Evolutionary conservation across 2,113 vertebrate species (phyloP).

Genomic region (Chloroceryle aenea): DNA sequence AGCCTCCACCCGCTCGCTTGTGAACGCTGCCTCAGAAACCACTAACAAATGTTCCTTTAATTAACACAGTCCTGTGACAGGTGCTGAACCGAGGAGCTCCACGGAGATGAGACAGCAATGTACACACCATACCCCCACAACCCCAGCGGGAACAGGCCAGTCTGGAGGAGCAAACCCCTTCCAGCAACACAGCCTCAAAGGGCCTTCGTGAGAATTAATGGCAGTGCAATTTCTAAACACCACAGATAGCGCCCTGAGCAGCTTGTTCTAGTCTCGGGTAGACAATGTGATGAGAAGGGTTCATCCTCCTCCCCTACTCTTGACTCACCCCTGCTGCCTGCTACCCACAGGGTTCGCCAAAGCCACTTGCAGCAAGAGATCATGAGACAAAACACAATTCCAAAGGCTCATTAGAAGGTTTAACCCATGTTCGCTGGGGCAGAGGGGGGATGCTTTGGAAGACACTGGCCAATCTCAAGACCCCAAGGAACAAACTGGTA

Average conservation of each 20-base stretch:
- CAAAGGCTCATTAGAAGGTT: background rate
- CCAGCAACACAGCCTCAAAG: background rate
- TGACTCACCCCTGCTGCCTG: background rate
- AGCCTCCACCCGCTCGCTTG: background rate
- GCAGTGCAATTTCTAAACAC: background rate
- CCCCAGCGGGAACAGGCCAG: background rate
- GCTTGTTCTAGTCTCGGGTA: background rate
- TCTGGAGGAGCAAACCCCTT: background rate
- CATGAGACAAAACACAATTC: background rate
- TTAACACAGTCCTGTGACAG: background rate
- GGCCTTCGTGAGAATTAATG: background rate
- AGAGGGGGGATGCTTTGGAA: background rate
- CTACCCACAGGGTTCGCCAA: background rate
- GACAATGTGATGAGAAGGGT: background rate
- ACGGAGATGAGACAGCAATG: background rate
- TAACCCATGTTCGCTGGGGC: background rate
- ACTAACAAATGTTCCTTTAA: background rate
- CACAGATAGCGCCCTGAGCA: background rate
- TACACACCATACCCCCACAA: background rate
- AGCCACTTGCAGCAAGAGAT: background rate
- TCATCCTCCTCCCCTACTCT: background rate
- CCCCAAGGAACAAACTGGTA: background rate
- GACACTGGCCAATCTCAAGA: background rate
- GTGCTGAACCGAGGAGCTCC: constrained; percentile 25
- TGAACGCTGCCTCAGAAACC: background rate